Conservation (phyloP, 2,113 vertebrate genomes). For the Ciconia maguari region DNA sequence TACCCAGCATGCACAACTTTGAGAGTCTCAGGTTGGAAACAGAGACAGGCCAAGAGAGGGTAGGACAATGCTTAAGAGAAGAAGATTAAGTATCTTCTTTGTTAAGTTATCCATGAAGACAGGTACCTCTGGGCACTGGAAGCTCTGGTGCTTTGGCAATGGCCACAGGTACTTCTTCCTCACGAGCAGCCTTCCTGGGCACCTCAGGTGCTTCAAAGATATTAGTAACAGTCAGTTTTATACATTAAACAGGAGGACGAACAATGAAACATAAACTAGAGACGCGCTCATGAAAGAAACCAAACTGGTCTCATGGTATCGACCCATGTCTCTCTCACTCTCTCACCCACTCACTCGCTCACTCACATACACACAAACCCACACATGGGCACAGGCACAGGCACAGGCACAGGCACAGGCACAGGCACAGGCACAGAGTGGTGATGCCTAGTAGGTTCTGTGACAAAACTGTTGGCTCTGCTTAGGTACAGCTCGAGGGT, state of each 20-base stretch:
- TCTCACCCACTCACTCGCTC: background rate
- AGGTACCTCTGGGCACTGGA: constrained; percentile 66
- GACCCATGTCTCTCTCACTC: background rate
- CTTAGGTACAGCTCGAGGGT: background rate
- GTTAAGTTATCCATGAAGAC: background rate
- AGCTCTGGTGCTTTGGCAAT: constrained; percentile 65
- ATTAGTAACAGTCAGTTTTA: constrained; percentile 70
- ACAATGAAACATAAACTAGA: background rate
- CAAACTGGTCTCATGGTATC: background rate
- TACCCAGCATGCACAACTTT: background rate
- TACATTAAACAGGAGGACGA: background rate
- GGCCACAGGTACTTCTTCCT: constrained; percentile 55
- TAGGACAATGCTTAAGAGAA: background rate
- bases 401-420: background rate
- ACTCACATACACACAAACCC: background rate
- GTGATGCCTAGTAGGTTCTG: background rate
- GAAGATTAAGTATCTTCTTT: background rate
- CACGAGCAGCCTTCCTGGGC: constrained; percentile 60
- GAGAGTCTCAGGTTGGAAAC: background rate
- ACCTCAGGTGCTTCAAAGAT: constrained; percentile 76
- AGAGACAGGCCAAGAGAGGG: background rate
- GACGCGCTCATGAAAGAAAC: accelerated
- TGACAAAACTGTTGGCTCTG: background rate
- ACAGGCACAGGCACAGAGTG: too few species aligned
- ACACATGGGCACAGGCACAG: background rate